Evolutionary conservation across 2,888 invertebrate species (phyloP).

Genomic region (Coelinius sp.): DNA sequence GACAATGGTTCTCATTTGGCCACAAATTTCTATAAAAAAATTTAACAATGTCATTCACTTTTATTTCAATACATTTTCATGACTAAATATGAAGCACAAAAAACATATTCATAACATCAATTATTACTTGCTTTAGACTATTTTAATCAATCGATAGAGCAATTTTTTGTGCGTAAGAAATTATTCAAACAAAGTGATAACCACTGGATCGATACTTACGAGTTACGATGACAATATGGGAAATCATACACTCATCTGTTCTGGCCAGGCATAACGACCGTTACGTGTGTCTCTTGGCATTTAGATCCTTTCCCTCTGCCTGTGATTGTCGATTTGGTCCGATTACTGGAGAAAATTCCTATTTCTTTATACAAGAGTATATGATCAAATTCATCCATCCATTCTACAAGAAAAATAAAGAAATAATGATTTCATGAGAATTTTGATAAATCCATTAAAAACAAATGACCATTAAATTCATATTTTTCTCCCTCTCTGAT

Average conservation of each 20-base stretch:
- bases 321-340: constrained; percentile 16
- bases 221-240: constrained; percentile 63
- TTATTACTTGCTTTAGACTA: too few species aligned
- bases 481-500: background rate
- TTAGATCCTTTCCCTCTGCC: constrained; percentile 30
- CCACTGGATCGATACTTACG: constrained; percentile 40
- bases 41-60: background rate
- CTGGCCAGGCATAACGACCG: constrained; percentile 68
- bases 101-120: too few species aligned
- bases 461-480: background rate
- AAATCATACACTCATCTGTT: constrained; percentile 67
- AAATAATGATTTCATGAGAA: too few species aligned
- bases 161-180: background rate
- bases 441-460: constrained; percentile 10
- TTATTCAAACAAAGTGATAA: constrained; percentile 18
- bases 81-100: background rate
- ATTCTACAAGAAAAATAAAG: too few species aligned
- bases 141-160: background rate
- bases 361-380: background rate
- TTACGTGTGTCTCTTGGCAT: constrained; percentile 53
- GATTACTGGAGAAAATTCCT: constrained; percentile 27
- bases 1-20: constrained; percentile 30
- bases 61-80: background rate
- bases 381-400: background rate
- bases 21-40: constrained; percentile 10